Conservation (phyloP, 2,797 vertebrate genomes). For the Erithacus rubecula region DNA sequence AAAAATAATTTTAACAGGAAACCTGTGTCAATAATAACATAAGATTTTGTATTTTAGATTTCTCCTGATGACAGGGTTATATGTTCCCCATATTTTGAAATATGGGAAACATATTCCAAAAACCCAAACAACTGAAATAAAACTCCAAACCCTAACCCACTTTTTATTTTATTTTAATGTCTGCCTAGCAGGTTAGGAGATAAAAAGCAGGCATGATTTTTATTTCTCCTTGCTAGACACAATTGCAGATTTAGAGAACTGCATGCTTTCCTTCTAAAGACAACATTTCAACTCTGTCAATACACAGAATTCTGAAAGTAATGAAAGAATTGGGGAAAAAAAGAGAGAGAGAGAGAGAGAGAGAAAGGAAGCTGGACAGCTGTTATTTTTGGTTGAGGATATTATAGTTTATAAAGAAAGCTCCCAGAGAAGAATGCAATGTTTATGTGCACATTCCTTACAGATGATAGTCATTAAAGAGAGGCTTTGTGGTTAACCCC, state of each 20-base stretch:
- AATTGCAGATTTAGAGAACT: not conserved
- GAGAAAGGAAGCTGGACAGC: conserved; percentile 23
- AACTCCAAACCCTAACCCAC: fast-evolving
- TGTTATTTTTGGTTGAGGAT: conserved; percentile 67
- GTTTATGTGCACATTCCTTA: conserved; percentile 60
- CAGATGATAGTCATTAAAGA: conserved; percentile 42
- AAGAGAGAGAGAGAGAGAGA: not conserved
- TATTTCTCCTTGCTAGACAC: not conserved
- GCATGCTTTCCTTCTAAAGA: not conserved
- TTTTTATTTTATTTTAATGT: not conserved
- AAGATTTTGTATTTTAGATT: not conserved
- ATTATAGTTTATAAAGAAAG: conserved; percentile 59
- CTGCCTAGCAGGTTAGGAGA: not conserved
- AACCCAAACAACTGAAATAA: not conserved
- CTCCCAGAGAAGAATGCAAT: conserved; percentile 45
- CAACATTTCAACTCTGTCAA: conserved; percentile 21
- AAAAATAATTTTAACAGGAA: not conserved
- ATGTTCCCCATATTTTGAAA: not conserved
- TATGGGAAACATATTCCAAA: not conserved
- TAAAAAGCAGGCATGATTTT: not conserved
- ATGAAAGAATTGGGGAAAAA: not conserved
- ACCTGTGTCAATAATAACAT: not conserved
- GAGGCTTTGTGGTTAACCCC: conserved; percentile 28
- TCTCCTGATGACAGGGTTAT: not conserved
- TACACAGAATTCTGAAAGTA: not conserved